Percentiles rank a stretch among this genome's conserved stretches.
Conservation (phyloP, 2,888 invertebrate species). For the Acleris sparsana region DNA sequence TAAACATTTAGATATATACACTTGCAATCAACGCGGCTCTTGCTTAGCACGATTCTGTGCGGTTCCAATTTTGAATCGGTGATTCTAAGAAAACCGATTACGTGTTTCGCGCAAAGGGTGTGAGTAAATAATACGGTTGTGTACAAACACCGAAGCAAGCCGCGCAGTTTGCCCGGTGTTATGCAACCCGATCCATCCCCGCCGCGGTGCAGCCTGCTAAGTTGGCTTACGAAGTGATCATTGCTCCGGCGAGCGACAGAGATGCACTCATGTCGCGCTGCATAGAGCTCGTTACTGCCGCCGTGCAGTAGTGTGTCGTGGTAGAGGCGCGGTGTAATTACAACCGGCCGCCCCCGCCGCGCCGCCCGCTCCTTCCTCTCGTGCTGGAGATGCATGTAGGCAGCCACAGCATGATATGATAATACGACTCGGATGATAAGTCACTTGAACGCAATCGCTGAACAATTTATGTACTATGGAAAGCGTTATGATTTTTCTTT, state of each 20-base stretch:
- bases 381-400: conserved; percentile 38
- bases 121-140: conserved; percentile 65
- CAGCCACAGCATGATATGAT: background rate
- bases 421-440: conserved; percentile 1
- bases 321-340: conserved; percentile 58
- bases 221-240: conserved; percentile 25
- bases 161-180: conserved; percentile 59
- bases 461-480: background rate
- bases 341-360: conserved; percentile 51
- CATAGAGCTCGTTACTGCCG: conserved; percentile 17
- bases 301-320: conserved; percentile 19
- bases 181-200: conserved; percentile 66
- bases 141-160: conserved; percentile 62
- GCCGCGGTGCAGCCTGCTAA: conserved; percentile 49
- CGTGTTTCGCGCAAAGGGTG: conserved; percentile 53
- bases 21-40: conserved; percentile 44
- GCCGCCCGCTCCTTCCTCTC: conserved; percentile 41
- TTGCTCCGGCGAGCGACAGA: conserved; percentile 23
- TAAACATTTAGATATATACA: background rate
- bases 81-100: conserved; percentile 56
- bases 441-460: conserved; percentile 6
- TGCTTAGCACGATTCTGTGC: conserved; percentile 43
- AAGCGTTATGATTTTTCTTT: too few relatives aligned
- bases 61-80: conserved; percentile 51
- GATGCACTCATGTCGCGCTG: conserved; percentile 16